Conservation (phyloP, 2,113 vertebrate genomes). For the Podocnemis expansa region DNA sequence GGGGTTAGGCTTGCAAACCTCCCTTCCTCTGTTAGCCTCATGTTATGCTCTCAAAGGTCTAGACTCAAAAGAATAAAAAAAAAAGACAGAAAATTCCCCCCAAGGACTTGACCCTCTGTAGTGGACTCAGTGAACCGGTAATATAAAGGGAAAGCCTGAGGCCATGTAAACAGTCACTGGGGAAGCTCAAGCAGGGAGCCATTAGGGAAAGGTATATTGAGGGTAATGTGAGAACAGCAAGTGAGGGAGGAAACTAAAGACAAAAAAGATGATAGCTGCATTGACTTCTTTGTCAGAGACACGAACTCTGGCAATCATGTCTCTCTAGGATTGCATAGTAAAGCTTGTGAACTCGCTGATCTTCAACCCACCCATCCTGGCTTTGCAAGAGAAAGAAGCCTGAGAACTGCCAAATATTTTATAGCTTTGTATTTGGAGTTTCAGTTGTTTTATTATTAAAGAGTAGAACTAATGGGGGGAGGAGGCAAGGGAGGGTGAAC, state of each 20-base stretch:
- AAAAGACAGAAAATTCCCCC: not conserved
- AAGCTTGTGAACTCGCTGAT: not conserved
- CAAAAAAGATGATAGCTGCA: not conserved
- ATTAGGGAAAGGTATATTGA: not conserved
- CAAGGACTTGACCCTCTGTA: not conserved
- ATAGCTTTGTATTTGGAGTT: not conserved
- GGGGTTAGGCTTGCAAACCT: not conserved
- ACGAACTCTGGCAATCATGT: not conserved
- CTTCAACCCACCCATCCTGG: not conserved
- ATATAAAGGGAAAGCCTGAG: conserved; percentile 1
- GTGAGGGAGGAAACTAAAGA: not conserved
- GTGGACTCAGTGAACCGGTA: not conserved
- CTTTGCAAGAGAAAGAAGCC: not conserved
- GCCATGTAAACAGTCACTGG: not conserved
- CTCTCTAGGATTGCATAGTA: not conserved
- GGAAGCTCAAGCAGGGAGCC: not conserved
- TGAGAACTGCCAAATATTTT: conserved; percentile 9
- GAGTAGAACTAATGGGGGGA: not conserved
- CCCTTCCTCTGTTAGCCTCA: not conserved
- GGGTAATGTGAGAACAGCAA: not conserved
- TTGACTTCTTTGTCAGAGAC: not conserved
- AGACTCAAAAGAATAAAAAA: not conserved
- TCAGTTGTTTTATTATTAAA: not conserved
- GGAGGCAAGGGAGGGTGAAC: not conserved
- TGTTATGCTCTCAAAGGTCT: not conserved